Percentiles rank a stretch among this genome's conserved stretches.
phyloP scores from a whole-genome alignment of 2,888 invertebrate genomes.

The Drosophila falleni region DNA sequence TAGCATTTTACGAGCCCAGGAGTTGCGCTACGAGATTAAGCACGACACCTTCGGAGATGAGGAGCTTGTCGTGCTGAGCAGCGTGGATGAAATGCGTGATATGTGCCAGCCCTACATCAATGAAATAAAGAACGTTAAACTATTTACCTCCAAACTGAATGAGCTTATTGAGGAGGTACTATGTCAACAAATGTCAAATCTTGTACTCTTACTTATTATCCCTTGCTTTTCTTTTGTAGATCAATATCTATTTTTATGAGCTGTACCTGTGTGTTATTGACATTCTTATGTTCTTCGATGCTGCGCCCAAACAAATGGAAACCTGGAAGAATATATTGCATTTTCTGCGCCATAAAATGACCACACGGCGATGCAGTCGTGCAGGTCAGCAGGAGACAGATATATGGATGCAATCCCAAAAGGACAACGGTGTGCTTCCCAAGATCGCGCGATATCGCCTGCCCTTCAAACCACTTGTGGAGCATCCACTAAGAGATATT shows the following conservation, averaged over 20 bases:
- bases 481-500: conserved; percentile 82
- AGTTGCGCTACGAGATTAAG: conserved; percentile 82
- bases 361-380: conserved; percentile 79
- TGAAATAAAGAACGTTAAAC: conserved; percentile 82
- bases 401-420: conserved; percentile 83
- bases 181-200: neutral
- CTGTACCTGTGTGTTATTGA: conserved; percentile 84
- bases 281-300: conserved; percentile 82
- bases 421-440: conserved; percentile 83
- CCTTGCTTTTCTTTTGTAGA: conserved; percentile 57
- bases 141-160: conserved; percentile 79
- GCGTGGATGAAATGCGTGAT: conserved; percentile 75
- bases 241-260: conserved; percentile 85
- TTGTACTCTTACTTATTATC: neutral
- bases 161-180: conserved; percentile 82
- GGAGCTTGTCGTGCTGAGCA: conserved; percentile 81
- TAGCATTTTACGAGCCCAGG: conserved; percentile 82
- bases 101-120: conserved; percentile 84
- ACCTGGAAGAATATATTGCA: conserved; percentile 84
- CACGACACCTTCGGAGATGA: conserved; percentile 83
- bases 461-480: conserved; percentile 84
- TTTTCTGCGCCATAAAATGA: conserved; percentile 85
- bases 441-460: conserved; percentile 85
- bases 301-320: conserved; percentile 83
- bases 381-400: conserved; percentile 84